phyloP scores from a whole-genome alignment of 2,113 vertebrate genomes.

The Hypanus sabinus region DNA sequence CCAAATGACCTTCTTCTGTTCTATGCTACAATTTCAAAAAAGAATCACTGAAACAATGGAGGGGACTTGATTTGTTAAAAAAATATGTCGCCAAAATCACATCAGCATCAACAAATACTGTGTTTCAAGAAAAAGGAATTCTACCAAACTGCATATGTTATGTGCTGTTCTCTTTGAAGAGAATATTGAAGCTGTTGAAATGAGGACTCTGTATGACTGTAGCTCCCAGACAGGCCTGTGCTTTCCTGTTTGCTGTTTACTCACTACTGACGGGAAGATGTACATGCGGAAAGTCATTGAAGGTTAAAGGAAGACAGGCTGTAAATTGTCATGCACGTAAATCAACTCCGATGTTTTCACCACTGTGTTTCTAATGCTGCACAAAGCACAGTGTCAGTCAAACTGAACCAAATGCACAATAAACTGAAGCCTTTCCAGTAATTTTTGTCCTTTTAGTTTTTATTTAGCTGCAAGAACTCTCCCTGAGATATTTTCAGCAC shows the following conservation, averaged over 20 bases:
- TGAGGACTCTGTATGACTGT: constrained; percentile 4
- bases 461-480: neutral
- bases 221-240: neutral
- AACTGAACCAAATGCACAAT: neutral
- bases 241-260: neutral
- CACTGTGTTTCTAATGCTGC: neutral
- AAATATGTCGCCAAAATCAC: neutral
- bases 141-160: neutral
- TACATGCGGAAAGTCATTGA: neutral
- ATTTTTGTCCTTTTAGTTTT: neutral
- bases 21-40: neutral
- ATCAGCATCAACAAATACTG: neutral
- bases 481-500: neutral
- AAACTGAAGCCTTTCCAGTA: neutral
- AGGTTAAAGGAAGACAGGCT: constrained; percentile 1
- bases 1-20: neutral
- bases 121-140: neutral
- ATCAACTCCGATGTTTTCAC: neutral
- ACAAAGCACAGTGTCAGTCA: neutral
- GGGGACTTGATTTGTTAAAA: neutral
- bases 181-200: neutral
- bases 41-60: neutral
- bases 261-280: neutral
- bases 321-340: neutral
- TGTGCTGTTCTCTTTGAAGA: neutral